A percentile compares a stretch with the other conserved stretches of the same genome.
Conservation (phyloP, 2,113 vertebrate species). For the Aplodontia rufa region DNA sequence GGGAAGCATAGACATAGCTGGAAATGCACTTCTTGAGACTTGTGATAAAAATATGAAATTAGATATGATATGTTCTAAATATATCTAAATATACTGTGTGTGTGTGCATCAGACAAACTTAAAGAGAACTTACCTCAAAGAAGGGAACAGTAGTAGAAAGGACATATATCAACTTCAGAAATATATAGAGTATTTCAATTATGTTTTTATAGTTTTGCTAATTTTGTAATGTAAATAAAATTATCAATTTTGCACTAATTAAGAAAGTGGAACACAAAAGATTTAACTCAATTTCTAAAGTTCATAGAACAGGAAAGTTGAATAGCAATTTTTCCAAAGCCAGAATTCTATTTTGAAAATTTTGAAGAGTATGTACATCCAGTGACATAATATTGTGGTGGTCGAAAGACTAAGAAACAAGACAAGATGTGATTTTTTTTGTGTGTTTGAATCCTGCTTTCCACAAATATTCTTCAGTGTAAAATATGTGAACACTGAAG, state of each 20-base stretch:
- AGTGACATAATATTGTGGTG: not conserved
- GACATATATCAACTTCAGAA: not conserved
- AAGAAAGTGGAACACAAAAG: constrained; percentile 31
- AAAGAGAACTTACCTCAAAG: not conserved
- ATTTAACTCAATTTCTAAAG: not conserved
- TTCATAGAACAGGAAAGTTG: not conserved
- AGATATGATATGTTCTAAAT: not conserved
- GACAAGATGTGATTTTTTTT: not conserved
- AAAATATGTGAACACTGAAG: constrained; percentile 30
- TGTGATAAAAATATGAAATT: not conserved
- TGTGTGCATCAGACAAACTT: not conserved
- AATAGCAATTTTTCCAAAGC: not conserved
- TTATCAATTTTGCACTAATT: not conserved
- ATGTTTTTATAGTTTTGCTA: not conserved
- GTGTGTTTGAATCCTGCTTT: not conserved
- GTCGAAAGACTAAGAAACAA: not conserved
- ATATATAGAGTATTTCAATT: not conserved
- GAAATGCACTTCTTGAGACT: not conserved
- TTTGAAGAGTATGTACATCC: not conserved
- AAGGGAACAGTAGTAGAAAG: not conserved
- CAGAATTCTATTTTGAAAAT: not conserved
- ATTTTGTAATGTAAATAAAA: not conserved
- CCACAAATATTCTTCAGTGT: not conserved
- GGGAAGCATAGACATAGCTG: not conserved
- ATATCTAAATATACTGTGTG: not conserved